Base-by-base conservation (phyloP, 2,797 vertebrate species). In the Rhinophrynus dorsalis region DNA sequence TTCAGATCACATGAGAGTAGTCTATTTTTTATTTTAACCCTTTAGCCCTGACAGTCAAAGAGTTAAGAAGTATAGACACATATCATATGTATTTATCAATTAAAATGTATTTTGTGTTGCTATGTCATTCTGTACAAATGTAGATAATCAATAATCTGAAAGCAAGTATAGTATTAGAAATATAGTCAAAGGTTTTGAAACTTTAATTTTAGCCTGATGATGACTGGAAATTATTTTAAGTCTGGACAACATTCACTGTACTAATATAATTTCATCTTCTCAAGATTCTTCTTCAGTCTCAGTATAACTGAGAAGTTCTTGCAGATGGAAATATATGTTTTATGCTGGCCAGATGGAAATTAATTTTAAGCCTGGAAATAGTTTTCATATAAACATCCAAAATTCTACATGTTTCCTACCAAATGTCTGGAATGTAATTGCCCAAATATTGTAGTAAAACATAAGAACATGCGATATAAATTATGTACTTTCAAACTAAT, bases 351-450 rank as follows among this genome's bases (percentile, higher is more conserved):
- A 70, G 67, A 55, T 63, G 58, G 58, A 70, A 70, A 70, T 70
- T 55, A 63, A 70, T 62, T 63, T 70, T 56, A 70, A 45, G 58
- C 48, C 67, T 70, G 67, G 67, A 70, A 70, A 62, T 70, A 70
- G 67, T 62, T 70, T 70, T 70, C 29, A 12, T 62, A 70, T 70
- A 70, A 70, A 70, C 58, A 70, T 70, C 67, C 67, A 70, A 70
- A 15, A 42, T 61, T 62, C 38, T 62, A 62, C 57, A 62, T 70
- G 38, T 70, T 70, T 70, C 67, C 56, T 70, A 35, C 62, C 45
- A 69, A 52, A 50, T 70, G 67, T 62, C 67, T 70, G 58, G 58
- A 62, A 70, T 70, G 20, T 47, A 54, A 62, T 62, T 63, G 67
- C 37, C 8, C 50, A 63, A 70, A 62, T 47, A 15, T 55, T 62